These are phyloP conservation scores for Felis catus DNA, from an alignment of 2,113 vertebrate species.

Conservation along the genomic window DNA sequence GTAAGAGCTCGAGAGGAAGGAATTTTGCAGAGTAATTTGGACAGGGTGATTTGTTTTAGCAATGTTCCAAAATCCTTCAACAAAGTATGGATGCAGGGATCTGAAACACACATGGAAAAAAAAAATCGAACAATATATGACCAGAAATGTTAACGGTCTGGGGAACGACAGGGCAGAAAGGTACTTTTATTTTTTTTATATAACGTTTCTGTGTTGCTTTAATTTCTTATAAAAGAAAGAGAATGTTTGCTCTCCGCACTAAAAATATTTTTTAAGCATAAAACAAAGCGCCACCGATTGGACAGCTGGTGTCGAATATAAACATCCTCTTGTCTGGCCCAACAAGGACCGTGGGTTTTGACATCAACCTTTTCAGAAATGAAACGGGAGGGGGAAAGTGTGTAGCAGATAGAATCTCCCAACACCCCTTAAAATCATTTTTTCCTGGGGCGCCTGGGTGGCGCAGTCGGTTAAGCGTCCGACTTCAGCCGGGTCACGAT, in stretches of 20 bases:
- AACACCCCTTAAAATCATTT: background rate
- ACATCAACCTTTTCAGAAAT: slow-evolving; percentile 1
- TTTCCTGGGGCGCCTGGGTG: background rate
- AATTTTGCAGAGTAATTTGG: background rate
- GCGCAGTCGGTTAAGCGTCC: too few species aligned
- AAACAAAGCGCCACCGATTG: background rate
- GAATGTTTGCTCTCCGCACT: background rate
- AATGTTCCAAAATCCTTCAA: background rate
- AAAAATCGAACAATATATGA: background rate
- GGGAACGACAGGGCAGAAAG: background rate
- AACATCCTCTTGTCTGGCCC: background rate
- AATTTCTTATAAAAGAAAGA: background rate
- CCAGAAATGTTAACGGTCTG: background rate
- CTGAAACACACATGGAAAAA: background rate
- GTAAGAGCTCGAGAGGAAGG: background rate
- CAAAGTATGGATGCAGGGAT: background rate
- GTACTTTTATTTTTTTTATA: background rate
- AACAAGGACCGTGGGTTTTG: background rate
- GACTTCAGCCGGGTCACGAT: too few species aligned
- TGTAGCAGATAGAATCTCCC: background rate
- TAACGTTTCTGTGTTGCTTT: background rate
- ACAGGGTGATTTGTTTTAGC: background rate
- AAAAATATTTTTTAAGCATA: background rate
- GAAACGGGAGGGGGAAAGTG: background rate
- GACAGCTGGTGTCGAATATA: background rate